phyloP scores from a whole-genome alignment of 2,888 invertebrate genomes.

The Aquatica leii region DNA sequence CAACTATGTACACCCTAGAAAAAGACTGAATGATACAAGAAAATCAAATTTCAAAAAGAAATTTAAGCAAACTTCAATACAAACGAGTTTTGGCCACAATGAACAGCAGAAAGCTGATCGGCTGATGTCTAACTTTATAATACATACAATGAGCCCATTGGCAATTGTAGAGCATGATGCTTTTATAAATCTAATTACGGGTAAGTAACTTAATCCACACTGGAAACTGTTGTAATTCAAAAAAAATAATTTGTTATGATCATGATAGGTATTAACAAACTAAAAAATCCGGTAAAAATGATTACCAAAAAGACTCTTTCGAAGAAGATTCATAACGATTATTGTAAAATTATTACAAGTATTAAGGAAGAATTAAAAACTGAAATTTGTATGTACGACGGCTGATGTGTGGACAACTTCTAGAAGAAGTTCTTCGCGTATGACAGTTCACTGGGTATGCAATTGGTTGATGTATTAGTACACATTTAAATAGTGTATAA shows the following conservation, averaged over 20 bases:
- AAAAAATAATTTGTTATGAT: neutral
- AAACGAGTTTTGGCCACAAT: neutral
- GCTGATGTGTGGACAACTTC: neutral
- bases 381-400: too few species aligned
- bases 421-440: neutral
- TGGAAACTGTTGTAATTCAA: neutral
- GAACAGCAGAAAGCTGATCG: neutral
- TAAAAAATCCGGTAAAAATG: neutral
- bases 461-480: too few species aligned
- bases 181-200: neutral
- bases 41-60: too few species aligned
- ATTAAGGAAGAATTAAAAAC: neutral
- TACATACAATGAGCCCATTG: slow-evolving; percentile 1
- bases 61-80: neutral
- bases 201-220: neutral
- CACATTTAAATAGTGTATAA: too few species aligned
- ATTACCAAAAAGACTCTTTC: neutral
- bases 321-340: neutral
- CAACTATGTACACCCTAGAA: neutral
- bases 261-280: neutral
- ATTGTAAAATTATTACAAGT: neutral
- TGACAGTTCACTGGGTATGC: slow-evolving; percentile 1
- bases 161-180: neutral
- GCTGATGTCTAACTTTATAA: neutral
- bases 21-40: too few species aligned